Evolutionary conservation across 2,113 vertebrate species (phyloP).

Genomic region (Syrmaticus mikado): DNA sequence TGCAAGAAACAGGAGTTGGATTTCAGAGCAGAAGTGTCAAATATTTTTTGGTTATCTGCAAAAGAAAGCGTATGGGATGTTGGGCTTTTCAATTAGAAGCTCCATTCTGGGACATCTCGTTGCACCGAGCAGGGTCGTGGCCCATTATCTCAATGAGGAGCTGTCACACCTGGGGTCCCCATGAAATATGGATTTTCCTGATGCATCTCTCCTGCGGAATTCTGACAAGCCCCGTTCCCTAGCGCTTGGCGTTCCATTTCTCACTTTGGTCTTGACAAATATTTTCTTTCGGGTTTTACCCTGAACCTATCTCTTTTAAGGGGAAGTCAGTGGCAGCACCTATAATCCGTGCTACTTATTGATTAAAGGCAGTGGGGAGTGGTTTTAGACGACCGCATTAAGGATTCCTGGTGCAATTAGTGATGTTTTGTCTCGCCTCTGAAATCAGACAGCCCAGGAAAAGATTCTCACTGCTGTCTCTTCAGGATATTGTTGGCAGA

Average conservation of each 20-base stretch:
- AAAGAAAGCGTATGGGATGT: rapidly evolving
- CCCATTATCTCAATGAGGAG: not conserved
- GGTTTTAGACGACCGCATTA: not conserved
- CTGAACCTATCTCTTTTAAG: not conserved
- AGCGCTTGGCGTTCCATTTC: not conserved
- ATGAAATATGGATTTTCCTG: not conserved
- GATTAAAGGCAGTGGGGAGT: not conserved
- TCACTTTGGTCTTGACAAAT: not conserved
- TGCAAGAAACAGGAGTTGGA: not conserved
- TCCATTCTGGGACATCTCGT: not conserved
- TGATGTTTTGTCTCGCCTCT: not conserved
- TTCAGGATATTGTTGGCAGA: not conserved
- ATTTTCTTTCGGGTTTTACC: not conserved
- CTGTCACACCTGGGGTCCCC: not conserved
- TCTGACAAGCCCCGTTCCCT: not conserved
- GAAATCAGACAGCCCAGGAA: not conserved
- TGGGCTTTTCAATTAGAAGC: not conserved
- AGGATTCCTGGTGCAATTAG: not conserved
- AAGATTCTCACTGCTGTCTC: not conserved
- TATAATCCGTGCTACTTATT: not conserved
- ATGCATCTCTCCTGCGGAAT: not conserved
- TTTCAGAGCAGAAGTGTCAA: not conserved
- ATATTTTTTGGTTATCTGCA: not conserved
- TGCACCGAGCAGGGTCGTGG: not conserved
- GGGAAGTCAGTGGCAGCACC: not conserved